Evolutionary conservation across 2,113 vertebrate genomes (phyloP).

Genomic region (Cryptotis parvus): DNA sequence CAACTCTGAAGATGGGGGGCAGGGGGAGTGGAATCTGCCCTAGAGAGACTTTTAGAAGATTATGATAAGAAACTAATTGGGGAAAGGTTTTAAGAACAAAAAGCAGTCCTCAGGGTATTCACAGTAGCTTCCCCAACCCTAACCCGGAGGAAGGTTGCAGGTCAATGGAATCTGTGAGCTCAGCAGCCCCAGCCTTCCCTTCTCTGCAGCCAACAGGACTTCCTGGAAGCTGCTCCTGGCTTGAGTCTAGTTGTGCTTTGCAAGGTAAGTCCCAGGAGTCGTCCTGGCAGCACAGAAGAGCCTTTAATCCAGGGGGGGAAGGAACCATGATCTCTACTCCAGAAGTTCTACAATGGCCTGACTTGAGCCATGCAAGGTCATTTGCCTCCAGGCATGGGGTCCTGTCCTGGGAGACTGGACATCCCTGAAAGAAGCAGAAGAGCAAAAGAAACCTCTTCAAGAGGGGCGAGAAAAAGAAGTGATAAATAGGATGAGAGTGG

Average conservation of each 20-base stretch:
- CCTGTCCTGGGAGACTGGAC: background rate
- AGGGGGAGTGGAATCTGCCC: background rate
- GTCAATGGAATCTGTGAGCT: background rate
- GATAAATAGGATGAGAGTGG: background rate
- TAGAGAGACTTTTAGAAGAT: background rate
- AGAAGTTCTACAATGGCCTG: background rate
- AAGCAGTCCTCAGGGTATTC: background rate
- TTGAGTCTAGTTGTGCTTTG: constrained; percentile 38
- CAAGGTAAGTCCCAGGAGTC: constrained; percentile 9
- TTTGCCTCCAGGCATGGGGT: background rate
- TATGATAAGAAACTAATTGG: background rate
- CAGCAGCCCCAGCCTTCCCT: background rate
- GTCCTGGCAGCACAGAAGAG: background rate
- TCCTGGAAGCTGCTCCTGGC: background rate
- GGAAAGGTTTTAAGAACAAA: constrained; percentile 47
- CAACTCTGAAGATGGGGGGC: background rate
- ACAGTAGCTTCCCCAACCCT: background rate
- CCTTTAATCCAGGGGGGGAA: background rate
- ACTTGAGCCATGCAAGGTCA: background rate
- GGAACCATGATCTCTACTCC: background rate
- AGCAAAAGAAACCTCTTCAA: constrained; percentile 21
- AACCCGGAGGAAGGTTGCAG: background rate
- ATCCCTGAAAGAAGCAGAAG: constrained; percentile 24
- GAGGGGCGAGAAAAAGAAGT: background rate
- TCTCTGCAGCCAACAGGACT: background rate